Conservation (phyloP, 2,797 vertebrate genomes). For the Sardinella longiceps region DNA sequence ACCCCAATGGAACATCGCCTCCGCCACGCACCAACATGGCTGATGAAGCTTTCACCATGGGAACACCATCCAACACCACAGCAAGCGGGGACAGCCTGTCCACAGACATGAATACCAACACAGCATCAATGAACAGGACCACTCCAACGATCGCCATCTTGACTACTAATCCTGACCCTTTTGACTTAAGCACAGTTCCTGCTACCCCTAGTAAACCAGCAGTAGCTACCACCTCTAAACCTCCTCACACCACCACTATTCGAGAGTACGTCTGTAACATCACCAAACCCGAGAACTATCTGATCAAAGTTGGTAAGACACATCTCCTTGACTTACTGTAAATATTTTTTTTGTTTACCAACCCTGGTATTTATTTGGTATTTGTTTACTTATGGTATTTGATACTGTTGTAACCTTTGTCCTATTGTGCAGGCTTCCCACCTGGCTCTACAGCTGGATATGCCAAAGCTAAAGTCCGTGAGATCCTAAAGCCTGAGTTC, state of each 20-base stretch:
- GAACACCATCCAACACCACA: conserved; percentile 46
- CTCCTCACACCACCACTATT: conserved; percentile 63
- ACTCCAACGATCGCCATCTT: conserved; percentile 46
- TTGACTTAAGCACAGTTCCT: conserved; percentile 41
- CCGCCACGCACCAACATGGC: conserved; percentile 57
- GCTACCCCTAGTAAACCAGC: conserved; percentile 51
- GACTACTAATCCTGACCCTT: conserved; percentile 33
- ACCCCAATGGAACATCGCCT: conserved; percentile 54
- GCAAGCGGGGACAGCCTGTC: conserved; percentile 42
- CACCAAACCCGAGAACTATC: conserved; percentile 77
- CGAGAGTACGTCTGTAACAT: conserved; percentile 85
- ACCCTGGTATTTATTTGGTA: too few relatives aligned
- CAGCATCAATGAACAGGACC: conserved; percentile 54
- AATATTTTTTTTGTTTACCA: background rate
- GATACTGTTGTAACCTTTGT: background rate
- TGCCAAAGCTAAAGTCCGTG: conserved; percentile 85
- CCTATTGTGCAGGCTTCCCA: conserved; percentile 78
- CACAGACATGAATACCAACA: conserved; percentile 52
- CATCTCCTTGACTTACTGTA: background rate
- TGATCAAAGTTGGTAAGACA: conserved; percentile 85
- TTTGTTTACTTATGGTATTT: background rate
- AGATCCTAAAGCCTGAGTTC: conserved; percentile 86
- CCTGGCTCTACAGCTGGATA: conserved; percentile 81
- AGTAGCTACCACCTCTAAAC: conserved; percentile 53
- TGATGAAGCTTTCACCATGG: conserved; percentile 67